Evolutionary conservation across 2,888 invertebrate species (phyloP).

Genomic region (Limnephilus lunatus): DNA sequence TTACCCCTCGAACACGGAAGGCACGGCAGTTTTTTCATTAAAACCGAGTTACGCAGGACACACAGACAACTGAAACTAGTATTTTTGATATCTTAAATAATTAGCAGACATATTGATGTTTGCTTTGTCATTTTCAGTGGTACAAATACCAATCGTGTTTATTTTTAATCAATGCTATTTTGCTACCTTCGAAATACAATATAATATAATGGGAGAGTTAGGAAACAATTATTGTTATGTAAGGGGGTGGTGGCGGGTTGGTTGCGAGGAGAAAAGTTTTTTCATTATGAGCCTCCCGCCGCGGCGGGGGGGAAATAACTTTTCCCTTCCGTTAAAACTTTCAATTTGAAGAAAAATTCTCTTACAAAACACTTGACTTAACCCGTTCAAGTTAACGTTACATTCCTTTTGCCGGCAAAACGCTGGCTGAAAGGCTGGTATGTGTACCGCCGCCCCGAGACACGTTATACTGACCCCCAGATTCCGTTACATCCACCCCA

Average conservation of each 20-base stretch:
- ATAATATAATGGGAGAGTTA: not conserved
- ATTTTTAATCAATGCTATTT: constrained; percentile 2
- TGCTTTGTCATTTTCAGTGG: not conserved
- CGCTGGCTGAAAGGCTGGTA: not conserved
- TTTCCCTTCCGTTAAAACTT: constrained; percentile 31
- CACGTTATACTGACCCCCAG: no score
- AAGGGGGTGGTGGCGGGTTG: constrained; percentile 3
- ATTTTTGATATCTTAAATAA: no score
- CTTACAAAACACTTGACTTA: constrained; percentile 4
- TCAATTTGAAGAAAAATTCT: not conserved
- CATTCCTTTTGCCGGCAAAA: not conserved
- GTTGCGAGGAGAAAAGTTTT: constrained; percentile 36
- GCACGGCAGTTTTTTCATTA: no score
- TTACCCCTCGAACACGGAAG: no score
- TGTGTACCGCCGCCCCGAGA: no score
- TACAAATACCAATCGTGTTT: not conserved
- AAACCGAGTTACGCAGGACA: no score
- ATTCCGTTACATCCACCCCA: no score
- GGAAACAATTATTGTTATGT: constrained; percentile 46
- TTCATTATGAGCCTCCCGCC: constrained; percentile 27
- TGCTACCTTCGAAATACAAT: constrained; percentile 11
- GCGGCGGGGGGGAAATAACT: constrained; percentile 24
- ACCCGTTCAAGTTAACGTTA: constrained; percentile 8
- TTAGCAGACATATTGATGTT: no score
- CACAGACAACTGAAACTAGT: no score